Conservation (phyloP, 2,113 vertebrate genomes). For the Syrrhaptes paradoxus region DNA sequence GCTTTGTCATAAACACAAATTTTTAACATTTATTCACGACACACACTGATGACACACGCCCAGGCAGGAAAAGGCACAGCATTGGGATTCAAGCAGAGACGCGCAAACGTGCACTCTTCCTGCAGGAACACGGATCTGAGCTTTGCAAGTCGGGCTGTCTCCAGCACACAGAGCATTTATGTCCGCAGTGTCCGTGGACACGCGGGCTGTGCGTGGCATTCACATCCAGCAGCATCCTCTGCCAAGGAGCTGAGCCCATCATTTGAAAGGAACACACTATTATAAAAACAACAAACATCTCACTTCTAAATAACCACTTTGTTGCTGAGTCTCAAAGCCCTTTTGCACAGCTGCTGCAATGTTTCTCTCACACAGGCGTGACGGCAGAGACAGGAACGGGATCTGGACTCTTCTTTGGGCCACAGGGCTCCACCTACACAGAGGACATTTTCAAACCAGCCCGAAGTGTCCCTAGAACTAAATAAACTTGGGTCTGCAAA, state of each 20-base stretch:
- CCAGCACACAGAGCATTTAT: not conserved
- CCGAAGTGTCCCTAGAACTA: not conserved
- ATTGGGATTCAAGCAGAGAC: not conserved
- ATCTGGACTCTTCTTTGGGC: not conserved
- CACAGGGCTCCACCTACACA: not conserved
- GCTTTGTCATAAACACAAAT: not conserved
- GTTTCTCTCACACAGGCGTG: not conserved
- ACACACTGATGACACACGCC: accelerated
- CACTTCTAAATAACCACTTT: not conserved
- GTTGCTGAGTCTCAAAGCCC: not conserved
- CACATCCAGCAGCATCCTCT: not conserved
- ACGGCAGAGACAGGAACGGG: not conserved
- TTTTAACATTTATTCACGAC: not conserved
- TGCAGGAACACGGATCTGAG: not conserved
- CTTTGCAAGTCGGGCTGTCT: not conserved
- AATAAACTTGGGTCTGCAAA: not conserved
- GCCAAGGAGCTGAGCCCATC: not conserved
- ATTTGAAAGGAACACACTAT: not conserved
- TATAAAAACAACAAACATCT: not conserved
- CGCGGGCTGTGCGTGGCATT: not conserved
- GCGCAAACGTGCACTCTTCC: not conserved
- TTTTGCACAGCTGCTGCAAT: not conserved
- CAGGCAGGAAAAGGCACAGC: not conserved
- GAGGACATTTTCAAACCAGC: not conserved
- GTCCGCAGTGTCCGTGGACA: accelerated